phyloP scores from a whole-genome alignment of 2,113 vertebrate genomes.

The Gavia stellata region DNA sequence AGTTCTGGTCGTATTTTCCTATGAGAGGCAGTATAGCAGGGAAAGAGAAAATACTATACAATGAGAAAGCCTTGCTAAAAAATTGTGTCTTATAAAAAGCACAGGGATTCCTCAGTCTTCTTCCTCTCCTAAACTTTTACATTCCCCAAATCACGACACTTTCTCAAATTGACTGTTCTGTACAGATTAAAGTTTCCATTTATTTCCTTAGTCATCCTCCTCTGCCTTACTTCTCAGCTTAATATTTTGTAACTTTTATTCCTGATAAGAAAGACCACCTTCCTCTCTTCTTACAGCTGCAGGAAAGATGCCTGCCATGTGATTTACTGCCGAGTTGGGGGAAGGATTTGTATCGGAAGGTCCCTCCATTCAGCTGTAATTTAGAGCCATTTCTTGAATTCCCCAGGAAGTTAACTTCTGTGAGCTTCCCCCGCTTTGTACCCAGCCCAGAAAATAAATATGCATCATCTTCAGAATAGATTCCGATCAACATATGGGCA shows the following conservation, averaged over 20 bases:
- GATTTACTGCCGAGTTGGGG: conserved; percentile 59
- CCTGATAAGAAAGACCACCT: not conserved
- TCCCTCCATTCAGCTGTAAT: conserved; percentile 54
- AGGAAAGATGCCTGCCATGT: not conserved
- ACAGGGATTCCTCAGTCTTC: not conserved
- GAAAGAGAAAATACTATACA: not conserved
- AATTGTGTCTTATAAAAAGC: not conserved
- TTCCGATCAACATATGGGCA: conserved; percentile 40
- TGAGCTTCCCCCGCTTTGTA: not conserved
- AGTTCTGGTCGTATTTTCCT: not conserved
- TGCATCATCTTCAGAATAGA: conserved; percentile 20
- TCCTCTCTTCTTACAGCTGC: not conserved
- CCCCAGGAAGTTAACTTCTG: conserved; percentile 27
- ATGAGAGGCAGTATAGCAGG: not conserved
- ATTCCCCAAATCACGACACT: not conserved
- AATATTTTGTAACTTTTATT: not conserved
- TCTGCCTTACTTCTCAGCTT: not conserved
- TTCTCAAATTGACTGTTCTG: not conserved
- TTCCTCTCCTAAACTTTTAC: not conserved
- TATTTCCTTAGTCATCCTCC: not conserved
- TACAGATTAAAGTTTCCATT: not conserved
- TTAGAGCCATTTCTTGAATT: conserved; percentile 69
- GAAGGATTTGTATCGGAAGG: conserved; percentile 2
- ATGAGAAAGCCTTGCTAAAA: not conserved
- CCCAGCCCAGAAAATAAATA: conserved; percentile 47